These are phyloP conservation scores for Sphaeridia pumilis DNA, from an alignment of 2,888 invertebrate species.

Conservation along the genomic window DNA sequence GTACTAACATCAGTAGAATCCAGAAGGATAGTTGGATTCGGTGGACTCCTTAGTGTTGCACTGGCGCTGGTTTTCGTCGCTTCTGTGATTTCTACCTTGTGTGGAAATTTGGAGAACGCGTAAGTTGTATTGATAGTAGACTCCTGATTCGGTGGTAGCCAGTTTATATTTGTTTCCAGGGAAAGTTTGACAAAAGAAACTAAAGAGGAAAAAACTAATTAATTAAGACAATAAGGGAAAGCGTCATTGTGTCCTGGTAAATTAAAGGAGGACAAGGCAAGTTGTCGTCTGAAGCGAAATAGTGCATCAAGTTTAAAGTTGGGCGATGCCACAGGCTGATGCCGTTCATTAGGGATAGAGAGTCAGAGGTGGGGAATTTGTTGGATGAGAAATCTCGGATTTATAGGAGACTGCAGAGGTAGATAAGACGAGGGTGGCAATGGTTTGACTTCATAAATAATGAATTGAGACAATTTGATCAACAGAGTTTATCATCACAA, in stretches of 20 bases:
- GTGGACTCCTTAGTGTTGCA: slow-evolving; percentile 12
- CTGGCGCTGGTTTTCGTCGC: slow-evolving; percentile 12
- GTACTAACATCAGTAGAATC: slow-evolving; percentile 9
- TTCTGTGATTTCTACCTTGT: slow-evolving; percentile 12
- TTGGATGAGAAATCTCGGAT: too few relatives aligned
- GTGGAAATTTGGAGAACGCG: slow-evolving; percentile 13
- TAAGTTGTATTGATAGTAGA: slow-evolving; percentile 4
- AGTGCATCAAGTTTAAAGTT: background rate
- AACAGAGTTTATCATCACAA: slow-evolving; percentile 17
- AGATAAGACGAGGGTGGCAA: background rate
- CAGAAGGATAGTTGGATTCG: too few relatives aligned
- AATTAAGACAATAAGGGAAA: too few relatives aligned
- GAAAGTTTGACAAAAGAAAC: too few relatives aligned
- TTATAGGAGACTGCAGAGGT: too few relatives aligned
- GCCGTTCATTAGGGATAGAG: background rate
- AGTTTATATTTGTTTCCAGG: background rate
- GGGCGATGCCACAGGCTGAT: too few relatives aligned
- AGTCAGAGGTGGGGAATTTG: background rate
- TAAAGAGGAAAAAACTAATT: too few relatives aligned
- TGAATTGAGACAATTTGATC: slow-evolving; percentile 4
- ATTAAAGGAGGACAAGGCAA: too few relatives aligned
- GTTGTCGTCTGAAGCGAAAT: background rate
- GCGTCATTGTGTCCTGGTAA: too few relatives aligned
- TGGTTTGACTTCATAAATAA: background rate
- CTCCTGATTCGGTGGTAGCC: background rate